Base-by-base conservation (phyloP, 2,888 invertebrate genomes). In the Plagodis pulveraria region DNA sequence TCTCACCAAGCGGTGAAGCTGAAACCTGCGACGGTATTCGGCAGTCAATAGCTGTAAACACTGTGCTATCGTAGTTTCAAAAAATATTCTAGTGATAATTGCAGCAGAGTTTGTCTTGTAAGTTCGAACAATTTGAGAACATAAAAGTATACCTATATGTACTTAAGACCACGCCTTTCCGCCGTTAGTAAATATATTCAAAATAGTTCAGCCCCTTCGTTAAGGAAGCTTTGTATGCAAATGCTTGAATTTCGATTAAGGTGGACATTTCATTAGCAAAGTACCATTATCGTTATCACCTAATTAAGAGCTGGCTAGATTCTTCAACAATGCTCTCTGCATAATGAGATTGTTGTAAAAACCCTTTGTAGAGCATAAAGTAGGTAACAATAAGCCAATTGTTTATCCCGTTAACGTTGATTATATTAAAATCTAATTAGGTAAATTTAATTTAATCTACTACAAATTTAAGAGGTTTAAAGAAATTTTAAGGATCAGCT, bases 231-330 rank as follows among this genome's bases (percentile, higher is more conserved):
- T 63, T 64, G 61, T 52, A 66, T 68, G 66, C 63, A 63, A 68
- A 67, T 65, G 53, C 50, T 45, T 44, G 42, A 50, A 62, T 51
- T 61, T 64, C 48, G 59, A 62, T 53, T 63, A 59, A 63, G 65
- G 64, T 63, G 66, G 66, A 63, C 66, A 56, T 68, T 66, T 66
- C 62, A 62, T 64, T 66, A 66, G 61, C 61, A 35, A 51, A 66
- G 57, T 58, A 59, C 52, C 58, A 61, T 64, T 68, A 66, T 47
- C 58, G 62, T 62, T 68, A 65, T 59, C 64, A 50, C 59, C 53
- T 56, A 56, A 65, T 65, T 68, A 65, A 62, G 62, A 55, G 45
- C 52, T 56, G 51, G 51, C 53, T 52, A 56, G 59, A 51, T 56
- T 58, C 50, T 56, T 53, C 42, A 52, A 54, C 56, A 59, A 59